Conservation (phyloP, 2,888 invertebrate species). For the Trisateles emortualis region DNA sequence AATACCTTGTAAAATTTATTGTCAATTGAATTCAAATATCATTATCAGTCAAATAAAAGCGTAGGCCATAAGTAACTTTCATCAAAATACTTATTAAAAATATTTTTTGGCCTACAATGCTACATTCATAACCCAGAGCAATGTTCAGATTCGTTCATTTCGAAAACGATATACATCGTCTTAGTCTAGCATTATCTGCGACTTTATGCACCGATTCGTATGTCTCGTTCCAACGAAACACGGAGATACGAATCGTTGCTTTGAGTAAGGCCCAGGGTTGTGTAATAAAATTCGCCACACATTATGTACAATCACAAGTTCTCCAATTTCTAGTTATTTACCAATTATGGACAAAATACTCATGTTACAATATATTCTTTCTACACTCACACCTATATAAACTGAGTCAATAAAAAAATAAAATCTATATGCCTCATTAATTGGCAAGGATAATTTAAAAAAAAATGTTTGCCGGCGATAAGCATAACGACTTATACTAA, state of each 20-base stretch:
- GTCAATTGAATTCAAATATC: slow-evolving; percentile 8
- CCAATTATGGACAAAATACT: slow-evolving; percentile 21
- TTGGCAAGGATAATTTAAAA: slow-evolving; percentile 68
- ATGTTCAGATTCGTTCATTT: neutral
- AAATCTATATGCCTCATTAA: slow-evolving; percentile 66
- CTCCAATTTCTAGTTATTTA: neutral
- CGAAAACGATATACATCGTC: neutral
- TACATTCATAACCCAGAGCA: neutral
- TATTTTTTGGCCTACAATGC: neutral
- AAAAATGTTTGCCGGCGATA: slow-evolving; percentile 69
- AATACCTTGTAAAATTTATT: slow-evolving; percentile 14
- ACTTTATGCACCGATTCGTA: too few species aligned
- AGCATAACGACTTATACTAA: slow-evolving; percentile 73
- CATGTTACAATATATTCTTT: neutral
- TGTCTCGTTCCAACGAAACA: too few species aligned
- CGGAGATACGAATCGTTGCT: too few species aligned
- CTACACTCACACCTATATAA: slow-evolving; percentile 21
- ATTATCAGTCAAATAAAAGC: neutral
- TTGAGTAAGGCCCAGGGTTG: too few species aligned
- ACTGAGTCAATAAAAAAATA: slow-evolving; percentile 51
- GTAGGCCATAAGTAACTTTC: neutral
- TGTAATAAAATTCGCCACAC: too few species aligned
- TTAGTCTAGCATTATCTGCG: neutral
- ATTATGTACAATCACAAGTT: neutral
- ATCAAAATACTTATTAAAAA: neutral